Percentiles rank a stretch among this genome's conserved stretches.
Conservation (phyloP, 92 coral and sea anemone genomes). For the Ricordea florida region DNA sequence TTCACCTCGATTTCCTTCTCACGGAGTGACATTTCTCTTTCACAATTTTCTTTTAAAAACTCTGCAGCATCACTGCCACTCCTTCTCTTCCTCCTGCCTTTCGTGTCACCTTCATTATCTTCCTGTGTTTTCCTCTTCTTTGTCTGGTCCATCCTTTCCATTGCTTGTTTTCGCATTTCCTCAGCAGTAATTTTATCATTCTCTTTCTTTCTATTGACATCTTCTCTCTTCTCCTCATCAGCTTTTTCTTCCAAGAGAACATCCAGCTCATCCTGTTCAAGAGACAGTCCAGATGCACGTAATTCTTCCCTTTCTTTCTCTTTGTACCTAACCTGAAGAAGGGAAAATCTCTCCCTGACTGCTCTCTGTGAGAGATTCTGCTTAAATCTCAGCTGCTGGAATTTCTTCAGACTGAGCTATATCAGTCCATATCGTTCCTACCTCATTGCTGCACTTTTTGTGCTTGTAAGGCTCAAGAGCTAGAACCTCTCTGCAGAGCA, state of each 20-base stretch:
- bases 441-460: slow-evolving; percentile 49
- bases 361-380: slow-evolving; percentile 39
- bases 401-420: slow-evolving; percentile 16
- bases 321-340: slow-evolving; percentile 22
- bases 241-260: slow-evolving; percentile 1
- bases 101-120: background rate
- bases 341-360: slow-evolving; percentile 17
- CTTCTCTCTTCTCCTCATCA: slow-evolving; percentile 10
- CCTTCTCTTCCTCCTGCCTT: slow-evolving; percentile 16
- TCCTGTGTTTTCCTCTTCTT: slow-evolving; percentile 37
- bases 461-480: slow-evolving; percentile 36
- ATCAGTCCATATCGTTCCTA: slow-evolving; percentile 6
- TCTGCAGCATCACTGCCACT: slow-evolving; percentile 24
- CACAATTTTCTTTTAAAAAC: background rate
- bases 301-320: slow-evolving; percentile 24
- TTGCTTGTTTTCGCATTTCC: slow-evolving; percentile 15
- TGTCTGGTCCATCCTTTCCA: slow-evolving; percentile 14
- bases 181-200: slow-evolving; percentile 1
- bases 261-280: slow-evolving; percentile 42
- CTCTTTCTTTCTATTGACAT: slow-evolving; percentile 13
- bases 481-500: slow-evolving; percentile 52
- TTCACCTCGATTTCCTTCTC: slow-evolving; percentile 24
- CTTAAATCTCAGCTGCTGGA: slow-evolving; percentile 15
- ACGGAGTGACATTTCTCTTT: slow-evolving; percentile 32
- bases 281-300: slow-evolving; percentile 25